Base-by-base conservation (phyloP, 2,888 invertebrate species). In the Lucinisca nassula region DNA sequence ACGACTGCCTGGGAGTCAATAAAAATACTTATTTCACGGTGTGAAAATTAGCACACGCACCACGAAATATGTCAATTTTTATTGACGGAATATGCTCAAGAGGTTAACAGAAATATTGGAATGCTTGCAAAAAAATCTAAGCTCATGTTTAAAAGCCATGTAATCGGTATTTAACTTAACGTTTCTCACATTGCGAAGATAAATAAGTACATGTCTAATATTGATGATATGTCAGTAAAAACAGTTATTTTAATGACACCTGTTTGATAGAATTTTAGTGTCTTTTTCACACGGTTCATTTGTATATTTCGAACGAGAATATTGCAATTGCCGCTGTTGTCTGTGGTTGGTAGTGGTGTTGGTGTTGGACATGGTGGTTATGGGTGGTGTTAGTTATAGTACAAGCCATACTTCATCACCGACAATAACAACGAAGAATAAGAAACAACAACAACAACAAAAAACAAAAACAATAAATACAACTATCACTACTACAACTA, bases 1-100 rank as follows among this genome's bases (percentile, higher is more conserved):
- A 73, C 30, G 30, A 55, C 35, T 35, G 17, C 55, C 73, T 55
- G 55, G 73, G 73, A 35, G 80, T 80, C 73, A 80, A 80, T 73
- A 72, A 40, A 38, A 58, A 58, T 32, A 78, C 58, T 38, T 24
- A 35, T 67, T 67, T 67, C 17, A 35, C 10, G 67, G 30, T 35
- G 35, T 35, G 67, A 35, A 30, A 30, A 67, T 67, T 67, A 67
- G 67, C 67, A 32, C 10, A 67, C 32, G 24, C 67, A 4, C 35
- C 35, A 35, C 17, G 67, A 32, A 35, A 12, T 21, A 35, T 67
- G 67, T 35, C 30, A 67, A 27, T n/a, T 67, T 67, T 67, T 67
- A 24, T 35, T 35, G 8, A 21, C 35, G 17, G 35, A 67, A 35
- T 35, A 35, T 67, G 67, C 35, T 67, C 35, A 67, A 67, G 67